Evolutionary conservation across 2,797 vertebrate species (phyloP).

Genomic region (Tamandua tetradactyla): DNA sequence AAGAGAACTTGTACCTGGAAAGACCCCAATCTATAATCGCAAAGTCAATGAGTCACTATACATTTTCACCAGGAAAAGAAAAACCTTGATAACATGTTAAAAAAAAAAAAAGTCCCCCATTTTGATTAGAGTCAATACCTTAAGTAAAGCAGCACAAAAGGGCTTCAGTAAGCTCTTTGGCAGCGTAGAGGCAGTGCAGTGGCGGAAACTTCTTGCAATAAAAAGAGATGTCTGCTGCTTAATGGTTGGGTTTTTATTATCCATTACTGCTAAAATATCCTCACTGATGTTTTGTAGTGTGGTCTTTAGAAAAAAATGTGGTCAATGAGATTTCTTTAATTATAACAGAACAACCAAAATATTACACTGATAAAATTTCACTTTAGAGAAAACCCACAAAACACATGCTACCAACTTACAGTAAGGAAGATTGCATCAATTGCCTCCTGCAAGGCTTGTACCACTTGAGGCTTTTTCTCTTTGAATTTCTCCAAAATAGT

Average conservation of each 20-base stretch:
- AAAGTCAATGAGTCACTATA: background rate
- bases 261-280: conserved; percentile 96
- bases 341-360: conserved; percentile 52
- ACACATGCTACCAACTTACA: conserved; percentile 86
- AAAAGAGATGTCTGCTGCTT: conserved; percentile 98
- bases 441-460: conserved; percentile 96
- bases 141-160: conserved; percentile 95
- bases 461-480: conserved; percentile 98
- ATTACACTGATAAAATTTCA: background rate
- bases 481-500: conserved; percentile 99
- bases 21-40: background rate
- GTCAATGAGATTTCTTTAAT: conserved; percentile 47
- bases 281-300: conserved; percentile 96
- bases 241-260: conserved; percentile 99
- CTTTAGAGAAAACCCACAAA: conserved; percentile 2
- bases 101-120: background rate
- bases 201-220: conserved; percentile 95
- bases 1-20: background rate
- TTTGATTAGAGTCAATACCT: conserved; percentile 86
- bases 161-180: conserved; percentile 96
- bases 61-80: background rate
- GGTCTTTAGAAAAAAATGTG: conserved; percentile 86
- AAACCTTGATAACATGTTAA: conserved; percentile 13
- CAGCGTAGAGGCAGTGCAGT: conserved; percentile 93
- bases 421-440: conserved; percentile 98